Base-by-base conservation (phyloP, 37 sponge, comb jelly and placozoan genomes). In the Theonella swinhoei region DNA sequence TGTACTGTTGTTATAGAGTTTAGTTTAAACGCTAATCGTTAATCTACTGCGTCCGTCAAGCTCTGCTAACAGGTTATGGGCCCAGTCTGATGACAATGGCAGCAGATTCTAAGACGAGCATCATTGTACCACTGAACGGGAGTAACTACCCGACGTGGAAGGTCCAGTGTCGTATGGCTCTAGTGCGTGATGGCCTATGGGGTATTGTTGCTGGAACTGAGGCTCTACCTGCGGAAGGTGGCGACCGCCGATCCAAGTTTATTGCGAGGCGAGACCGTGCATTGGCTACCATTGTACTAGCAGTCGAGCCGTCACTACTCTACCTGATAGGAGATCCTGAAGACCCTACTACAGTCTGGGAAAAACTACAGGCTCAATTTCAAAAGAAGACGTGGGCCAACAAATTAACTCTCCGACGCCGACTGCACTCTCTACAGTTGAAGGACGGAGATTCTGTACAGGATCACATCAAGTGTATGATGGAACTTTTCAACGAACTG, bases 321-420 rank as follows among this genome's bases (percentile, higher is more conserved):
- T 85, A 85, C 72, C 25, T 85, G 62, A 76, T 85, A 42, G 79
- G 79, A 78, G 86, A 85, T 34, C 72, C 78, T 28, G 63, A 76
- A 2, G 72, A 85, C 72, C 83, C 86, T 39, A 63, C 64, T 68
- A 58, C 19, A 14, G 76, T 84, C 0, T 85, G 86, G 78, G 29
- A 67, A 47, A 70, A 69, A n/a, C 60, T 85, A 33, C 26, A 54
- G 29, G 39, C 42, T 30, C 78, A 77, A 38, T 84, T 84, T 75
- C 76, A n/a, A n/a, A n/a, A n/a, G n/a, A n/a, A n/a, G n/a, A 77
- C 86, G 35, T 85, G 86, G 86, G 86, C 79, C 22, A 85, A 85
- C 40, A 85, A 62, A 38, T 36, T 85, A n/a, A 72, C 74, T 20
- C 62, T 85, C 31, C n/a, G 86, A 39, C 37, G 72, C 20, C 40